Evolutionary conservation across 2,113 vertebrate genomes (phyloP), one percentile per base, ranked within the genome.

Genomic region (Clarias macrocephalus): DNA sequence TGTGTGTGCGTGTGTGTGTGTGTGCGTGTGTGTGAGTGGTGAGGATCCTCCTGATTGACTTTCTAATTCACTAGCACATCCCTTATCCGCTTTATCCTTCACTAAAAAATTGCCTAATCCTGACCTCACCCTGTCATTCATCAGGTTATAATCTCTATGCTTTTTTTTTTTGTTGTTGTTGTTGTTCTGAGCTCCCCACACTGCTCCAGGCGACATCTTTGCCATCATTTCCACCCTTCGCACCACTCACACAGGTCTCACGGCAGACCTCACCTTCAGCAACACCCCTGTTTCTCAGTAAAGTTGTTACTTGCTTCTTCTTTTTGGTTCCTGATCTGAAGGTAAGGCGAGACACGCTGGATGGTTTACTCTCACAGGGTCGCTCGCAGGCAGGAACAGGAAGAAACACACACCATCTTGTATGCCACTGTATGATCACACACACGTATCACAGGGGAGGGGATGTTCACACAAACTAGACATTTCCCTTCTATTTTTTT

Each of bases 241-340:
- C 70, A 73, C 33, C 12, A 23, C 73, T 52, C 48, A 15, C 48
- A 15, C 33, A 23, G 19, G 19, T 42, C 23, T 23, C 70, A 6
- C 2, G 21, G 5, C 23, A 25, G 23, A 52, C 42, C 12, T n/a
- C 42, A 48, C 5, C 48, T 48, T 48, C 48, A 48, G 7, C 48
- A 48, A 48, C 48, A 48, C 48, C 48, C 8, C 48, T 48, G 37
- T 76, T 52, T 10, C 16, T 54, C 42, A 37, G 13, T 54, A n/a
- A 2, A 7, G 75, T 56, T 28, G 72, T 75, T 28, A 52, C 75
- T 28, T 28, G 75, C 75, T 56, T 77, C 75, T 77, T 54, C 12
- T 54, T 77, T 77, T 77, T 52, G 75, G 75, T 77, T 77, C 75
- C 75, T 56, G 75, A 28, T 54, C 48, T 54, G 48, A 77, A 77